Base-by-base conservation (phyloP, 2,888 invertebrate genomes). In the Tinea pellionella region DNA sequence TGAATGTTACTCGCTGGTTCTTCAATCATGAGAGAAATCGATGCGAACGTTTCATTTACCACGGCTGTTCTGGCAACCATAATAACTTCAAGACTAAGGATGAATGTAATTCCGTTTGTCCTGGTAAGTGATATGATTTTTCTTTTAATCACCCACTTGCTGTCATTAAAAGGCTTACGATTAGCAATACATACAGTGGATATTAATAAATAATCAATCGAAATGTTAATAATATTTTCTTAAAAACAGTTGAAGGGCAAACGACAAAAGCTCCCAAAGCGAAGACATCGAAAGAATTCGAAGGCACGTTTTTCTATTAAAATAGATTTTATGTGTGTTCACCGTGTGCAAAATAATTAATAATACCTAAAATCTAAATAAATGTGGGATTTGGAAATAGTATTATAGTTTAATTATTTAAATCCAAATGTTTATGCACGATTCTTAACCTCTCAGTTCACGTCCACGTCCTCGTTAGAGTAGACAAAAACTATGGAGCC, bases 31-130 rank as follows among this genome's bases (percentile, higher is more conserved):
- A 91, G 65, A 89, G 88, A 43, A 95, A 95, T 73, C 91, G 92
- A 65, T 96, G 96, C 72, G 90, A 93, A 62, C 75, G 89, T 9
- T 93, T 95, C 74, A 79, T 78, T 15, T 92, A 90, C 71, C 89
- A 90, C 51, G 92, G 92, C n/a, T 93, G 93, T 69, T 92, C 92
- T 51, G 92, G 93, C 47, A 95, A 94, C 70, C 93, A 94, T 73
- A 96, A 96, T 77, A 93, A 95, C 71, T 96, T 96, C 82, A 90
- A 93, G 61, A 92, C 91, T 37, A 92, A 93, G 69, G 88, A 92
- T 30, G 92, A 94, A 65, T 96, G 96, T 77, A 92, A 92, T 64
- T 88, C 90, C 12, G 93, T 95, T 0, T 96, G 96, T 70, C 96
- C 95, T 68, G 92, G 92, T 93, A 68, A 70, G 72, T 24, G 24